Conservation (phyloP, 2,888 invertebrate species). For the Eudasyphora cyanicolor region DNA sequence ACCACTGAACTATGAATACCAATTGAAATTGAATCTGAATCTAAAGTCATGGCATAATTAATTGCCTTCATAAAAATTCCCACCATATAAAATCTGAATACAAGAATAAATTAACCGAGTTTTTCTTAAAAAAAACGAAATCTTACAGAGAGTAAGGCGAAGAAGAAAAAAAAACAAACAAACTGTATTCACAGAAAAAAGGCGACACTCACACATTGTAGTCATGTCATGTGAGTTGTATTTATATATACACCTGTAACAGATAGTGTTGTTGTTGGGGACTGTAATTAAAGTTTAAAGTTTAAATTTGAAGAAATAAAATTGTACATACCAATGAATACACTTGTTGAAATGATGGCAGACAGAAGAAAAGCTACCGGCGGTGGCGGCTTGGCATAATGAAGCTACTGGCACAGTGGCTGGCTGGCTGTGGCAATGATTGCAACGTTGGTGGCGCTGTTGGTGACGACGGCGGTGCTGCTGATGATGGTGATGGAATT, state of each 20-base stretch:
- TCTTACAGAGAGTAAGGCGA: too few species aligned
- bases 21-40: slow-evolving; percentile 22
- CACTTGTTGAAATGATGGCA: not conserved
- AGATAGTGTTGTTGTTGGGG: slow-evolving; percentile 8
- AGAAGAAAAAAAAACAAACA: slow-evolving; percentile 1
- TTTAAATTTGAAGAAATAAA: slow-evolving; percentile 4
- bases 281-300: slow-evolving; percentile 12
- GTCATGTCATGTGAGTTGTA: not conserved
- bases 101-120: slow-evolving; percentile 50
- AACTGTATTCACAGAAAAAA: not conserved
- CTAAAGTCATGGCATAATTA: slow-evolving; percentile 46
- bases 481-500: not conserved
- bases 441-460: not conserved
- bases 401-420: not conserved
- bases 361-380: too few species aligned
- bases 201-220: not conserved
- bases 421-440: not conserved
- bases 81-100: slow-evolving; percentile 49
- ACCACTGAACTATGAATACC: slow-evolving; percentile 14
- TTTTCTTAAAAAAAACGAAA: not conserved
- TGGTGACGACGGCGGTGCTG: not conserved
- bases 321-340: not conserved
- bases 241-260: not conserved
- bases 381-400: too few species aligned
- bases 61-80: slow-evolving; percentile 58